Evolutionary conservation across 2,113 vertebrate genomes (phyloP).

Genomic region (Gymnogyps californianus): DNA sequence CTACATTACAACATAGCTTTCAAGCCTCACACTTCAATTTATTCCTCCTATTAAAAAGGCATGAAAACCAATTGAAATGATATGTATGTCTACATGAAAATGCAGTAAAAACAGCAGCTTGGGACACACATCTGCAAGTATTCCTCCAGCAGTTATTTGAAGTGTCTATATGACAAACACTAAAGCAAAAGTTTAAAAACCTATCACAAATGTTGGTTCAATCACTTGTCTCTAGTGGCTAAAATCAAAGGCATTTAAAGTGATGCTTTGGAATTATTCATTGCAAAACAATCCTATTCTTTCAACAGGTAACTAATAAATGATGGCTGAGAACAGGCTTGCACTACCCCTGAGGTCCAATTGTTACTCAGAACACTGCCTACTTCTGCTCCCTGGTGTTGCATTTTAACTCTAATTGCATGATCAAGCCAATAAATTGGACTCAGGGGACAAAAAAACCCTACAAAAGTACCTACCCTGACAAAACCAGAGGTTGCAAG

Average conservation of each 20-base stretch:
- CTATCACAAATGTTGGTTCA: constrained; percentile 14
- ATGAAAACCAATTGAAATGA: background rate
- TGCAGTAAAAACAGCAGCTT: background rate
- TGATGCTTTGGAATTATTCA: constrained; percentile 69
- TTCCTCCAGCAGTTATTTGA: background rate
- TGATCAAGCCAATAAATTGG: constrained; percentile 76
- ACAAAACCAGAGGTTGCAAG: constrained; percentile 72
- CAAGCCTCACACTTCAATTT: background rate
- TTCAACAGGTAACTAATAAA: constrained; percentile 76
- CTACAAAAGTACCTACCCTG: constrained; percentile 60
- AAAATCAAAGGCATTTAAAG: constrained; percentile 72
- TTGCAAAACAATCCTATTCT: constrained; percentile 57
- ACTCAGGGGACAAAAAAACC: constrained; percentile 61
- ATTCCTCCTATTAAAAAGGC: background rate
- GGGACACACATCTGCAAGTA: background rate
- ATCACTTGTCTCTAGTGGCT: constrained; percentile 32
- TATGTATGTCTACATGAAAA: background rate
- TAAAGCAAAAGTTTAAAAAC: constrained; percentile 44
- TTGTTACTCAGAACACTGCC: constrained; percentile 58
- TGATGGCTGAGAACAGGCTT: constrained; percentile 59
- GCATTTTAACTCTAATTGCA: constrained; percentile 74
- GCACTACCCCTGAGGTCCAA: constrained; percentile 53
- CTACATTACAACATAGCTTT: background rate
- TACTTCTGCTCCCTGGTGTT: constrained; percentile 60
- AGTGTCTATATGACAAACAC: constrained; percentile 7